phyloP scores from a whole-genome alignment of 2,888 invertebrate genomes.

The Trissolcus brochymenae region DNA sequence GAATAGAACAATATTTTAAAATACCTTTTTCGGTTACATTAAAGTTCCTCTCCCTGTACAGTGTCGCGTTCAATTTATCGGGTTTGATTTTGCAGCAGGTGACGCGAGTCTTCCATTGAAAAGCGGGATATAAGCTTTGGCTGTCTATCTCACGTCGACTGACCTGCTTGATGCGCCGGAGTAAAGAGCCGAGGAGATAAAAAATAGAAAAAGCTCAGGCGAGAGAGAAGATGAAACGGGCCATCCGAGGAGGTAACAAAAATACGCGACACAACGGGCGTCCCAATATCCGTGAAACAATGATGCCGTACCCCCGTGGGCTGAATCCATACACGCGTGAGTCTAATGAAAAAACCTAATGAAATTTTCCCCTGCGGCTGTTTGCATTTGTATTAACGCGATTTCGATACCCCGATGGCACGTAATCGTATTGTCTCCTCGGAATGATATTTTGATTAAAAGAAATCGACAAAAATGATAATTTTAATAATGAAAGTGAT shows the following conservation, averaged over 20 bases:
- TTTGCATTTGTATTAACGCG: constrained; percentile 2
- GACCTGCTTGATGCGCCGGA: constrained; percentile 22
- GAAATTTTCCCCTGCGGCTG: constrained; percentile 3
- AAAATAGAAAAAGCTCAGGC: constrained; percentile 9
- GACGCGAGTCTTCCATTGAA: constrained; percentile 21
- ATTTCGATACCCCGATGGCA: too few species aligned
- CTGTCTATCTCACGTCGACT: constrained; percentile 30
- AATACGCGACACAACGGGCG: constrained; percentile 2
- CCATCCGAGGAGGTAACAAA: neutral
- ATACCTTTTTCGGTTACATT: too few species aligned
- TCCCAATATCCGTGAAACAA: constrained; percentile 10
- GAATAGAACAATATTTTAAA: neutral
- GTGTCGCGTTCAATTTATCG: constrained; percentile 6
- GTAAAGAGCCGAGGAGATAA: constrained; percentile 19
- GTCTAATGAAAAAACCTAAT: constrained; percentile 9
- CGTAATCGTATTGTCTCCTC: too few species aligned
- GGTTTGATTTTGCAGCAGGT: constrained; percentile 13
- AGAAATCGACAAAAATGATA: too few species aligned
- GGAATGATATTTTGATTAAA: too few species aligned
- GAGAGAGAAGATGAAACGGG: constrained; percentile 1
- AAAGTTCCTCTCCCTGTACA: too few species aligned
- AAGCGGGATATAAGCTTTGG: constrained; percentile 11
- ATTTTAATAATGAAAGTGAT: too few species aligned
- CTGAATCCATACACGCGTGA: constrained; percentile 6
- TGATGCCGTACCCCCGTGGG: constrained; percentile 8